Evolutionary conservation across 1,140 invertebrate genomes (phyloP).

Genomic region (Conus ventricosus): DNA sequence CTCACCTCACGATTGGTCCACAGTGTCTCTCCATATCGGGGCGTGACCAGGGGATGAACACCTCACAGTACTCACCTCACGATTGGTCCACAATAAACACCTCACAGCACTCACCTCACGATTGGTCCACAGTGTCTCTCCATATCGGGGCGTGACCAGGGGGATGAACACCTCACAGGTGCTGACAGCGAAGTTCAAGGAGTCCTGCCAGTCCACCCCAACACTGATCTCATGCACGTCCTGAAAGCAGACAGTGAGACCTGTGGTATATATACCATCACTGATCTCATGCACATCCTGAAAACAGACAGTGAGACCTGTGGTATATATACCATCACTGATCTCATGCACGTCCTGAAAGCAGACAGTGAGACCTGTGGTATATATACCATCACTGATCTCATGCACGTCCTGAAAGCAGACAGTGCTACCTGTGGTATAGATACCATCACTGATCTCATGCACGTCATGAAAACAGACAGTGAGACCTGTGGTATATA

Average conservation of each 20-base stretch:
- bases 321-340: too few species aligned
- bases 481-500: too few species aligned
- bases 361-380: too few species aligned
- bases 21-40: conserved; percentile 26
- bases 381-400: too few species aligned
- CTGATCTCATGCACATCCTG: background rate
- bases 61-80: conserved; percentile 69
- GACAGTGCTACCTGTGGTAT: too few species aligned
- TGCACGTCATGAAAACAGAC: too few species aligned
- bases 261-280: background rate
- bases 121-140: conserved; percentile 77
- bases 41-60: too few species aligned
- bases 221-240: conserved; percentile 76
- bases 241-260: conserved; percentile 52
- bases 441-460: too few species aligned
- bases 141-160: conserved; percentile 75
- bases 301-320: background rate
- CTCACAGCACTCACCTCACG: conserved; percentile 70
- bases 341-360: too few species aligned
- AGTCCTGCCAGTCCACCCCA: conserved; percentile 76
- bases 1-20: too few species aligned
- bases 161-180: conserved; percentile 76
- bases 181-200: conserved; percentile 75
- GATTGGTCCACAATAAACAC: conserved; percentile 75
- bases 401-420: too few species aligned